Evolutionary conservation across 2,113 vertebrate species (phyloP), one percentile per base, ranked within the genome.

Genomic region (Salvelinus sp.): DNA sequence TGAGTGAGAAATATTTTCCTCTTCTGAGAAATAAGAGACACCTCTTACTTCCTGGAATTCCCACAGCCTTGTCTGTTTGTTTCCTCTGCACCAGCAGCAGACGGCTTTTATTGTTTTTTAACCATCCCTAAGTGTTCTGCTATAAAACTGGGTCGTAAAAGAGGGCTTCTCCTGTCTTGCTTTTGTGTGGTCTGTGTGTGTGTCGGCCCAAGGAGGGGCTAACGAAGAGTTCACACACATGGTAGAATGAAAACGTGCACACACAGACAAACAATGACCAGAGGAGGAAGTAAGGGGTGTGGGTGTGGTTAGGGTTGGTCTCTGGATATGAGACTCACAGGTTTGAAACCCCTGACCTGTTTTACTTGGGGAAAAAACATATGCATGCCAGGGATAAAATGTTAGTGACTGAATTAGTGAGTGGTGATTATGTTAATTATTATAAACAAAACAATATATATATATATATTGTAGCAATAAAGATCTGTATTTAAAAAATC

Each of bases 41-140:
- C 58, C 58, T 62, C n/a, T 10, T 22, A 62, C 2, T 62, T n/a
- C n/a, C 50, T 18, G 4, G 50, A 62, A 16, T 23, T 62, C 7
- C 58, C 58, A 23, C 58, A 62, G 58, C 20, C 58, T 1, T 7
- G 58, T 23, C n/a, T 0, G 16, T 54, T 54, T 14, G 12, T 54
- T 54, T 16, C 0, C 2, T 62, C 58, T 22, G 58, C 58, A 62
- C n/a, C 58, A 62, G 18, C n/a, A 62, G 58, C 30, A 33, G 58
- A 13, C 58, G n/a, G 12, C 3, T 25, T 68, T 78, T 67, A 73
- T 60, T 38, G 64, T 65, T 20, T 5, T 72, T 64, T 23, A 67
- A 69, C 28, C 6, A 13, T 68, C 38, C 27, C 48, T 58, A 27
- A 72, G 54, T 23, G 7, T 28, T 78, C 33, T 67, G 18, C 69